Evolutionary conservation across 1,140 invertebrate genomes (phyloP).

Genomic region (Drosophila pandora): DNA sequence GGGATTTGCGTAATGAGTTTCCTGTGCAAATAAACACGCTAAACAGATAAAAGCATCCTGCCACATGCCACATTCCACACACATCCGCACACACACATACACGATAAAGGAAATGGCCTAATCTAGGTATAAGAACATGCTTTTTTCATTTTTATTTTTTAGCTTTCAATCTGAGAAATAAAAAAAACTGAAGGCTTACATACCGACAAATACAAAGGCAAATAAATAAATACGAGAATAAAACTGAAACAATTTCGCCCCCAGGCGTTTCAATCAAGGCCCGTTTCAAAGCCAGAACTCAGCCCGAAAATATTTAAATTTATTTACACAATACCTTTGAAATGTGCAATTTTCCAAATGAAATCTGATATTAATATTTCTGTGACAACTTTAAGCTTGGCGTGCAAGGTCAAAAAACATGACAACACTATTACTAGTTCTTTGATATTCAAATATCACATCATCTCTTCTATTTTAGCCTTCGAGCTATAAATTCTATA

Average conservation of each 20-base stretch:
- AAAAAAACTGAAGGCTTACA: background rate
- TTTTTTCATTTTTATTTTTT: conserved; percentile 13
- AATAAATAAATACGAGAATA: conserved; percentile 17
- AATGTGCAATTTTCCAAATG: background rate
- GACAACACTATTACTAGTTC: background rate
- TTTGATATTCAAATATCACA: background rate
- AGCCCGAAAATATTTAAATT: background rate
- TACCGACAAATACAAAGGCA: conserved; percentile 2
- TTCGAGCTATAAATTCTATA: background rate
- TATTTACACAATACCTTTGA: conserved; percentile 1
- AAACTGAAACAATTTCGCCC: background rate
- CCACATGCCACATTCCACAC: conserved; percentile 11
- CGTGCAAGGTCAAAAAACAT: background rate
- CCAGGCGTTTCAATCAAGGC: conserved; percentile 6
- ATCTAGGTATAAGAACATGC: conserved; percentile 9
- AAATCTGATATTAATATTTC: background rate
- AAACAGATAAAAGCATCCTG: conserved; percentile 52
- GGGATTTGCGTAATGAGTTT: conserved; percentile 75
- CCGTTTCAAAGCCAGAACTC: background rate
- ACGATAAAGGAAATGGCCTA: conserved; percentile 20
- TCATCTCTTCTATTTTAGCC: background rate
- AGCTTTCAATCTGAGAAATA: conserved; percentile 30
- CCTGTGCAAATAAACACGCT: conserved; percentile 72
- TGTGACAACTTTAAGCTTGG: background rate
- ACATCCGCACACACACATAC: conserved; percentile 6